Percentiles rank a stretch among this genome's conserved stretches.
Evolutionary conservation across 2,113 vertebrate genomes (phyloP).

Genomic region (Spilogale gracilis): DNA sequence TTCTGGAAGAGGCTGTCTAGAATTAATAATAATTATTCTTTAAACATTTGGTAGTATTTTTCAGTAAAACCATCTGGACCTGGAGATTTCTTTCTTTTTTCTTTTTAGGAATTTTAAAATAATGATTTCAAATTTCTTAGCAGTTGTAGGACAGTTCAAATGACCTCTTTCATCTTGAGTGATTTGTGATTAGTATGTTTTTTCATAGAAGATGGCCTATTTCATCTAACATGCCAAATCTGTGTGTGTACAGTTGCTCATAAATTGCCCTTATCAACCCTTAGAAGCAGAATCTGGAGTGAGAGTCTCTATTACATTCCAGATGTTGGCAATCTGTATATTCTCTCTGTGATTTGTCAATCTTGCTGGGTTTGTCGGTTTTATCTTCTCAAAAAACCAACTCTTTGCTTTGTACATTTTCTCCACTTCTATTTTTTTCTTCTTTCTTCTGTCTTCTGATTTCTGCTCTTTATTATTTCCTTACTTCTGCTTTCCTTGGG

Average conservation of each 20-base stretch:
- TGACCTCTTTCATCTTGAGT: not conserved
- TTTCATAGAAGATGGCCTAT: not conserved
- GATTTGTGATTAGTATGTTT: no score
- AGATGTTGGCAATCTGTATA: not conserved
- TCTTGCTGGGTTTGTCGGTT: not conserved
- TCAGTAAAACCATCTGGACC: not conserved
- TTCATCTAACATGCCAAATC: not conserved
- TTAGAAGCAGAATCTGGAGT: not conserved
- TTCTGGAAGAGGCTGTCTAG: not conserved
- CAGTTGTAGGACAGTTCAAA: not conserved
- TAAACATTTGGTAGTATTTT: not conserved
- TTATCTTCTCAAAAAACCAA: not conserved
- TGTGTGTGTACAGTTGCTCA: not conserved
- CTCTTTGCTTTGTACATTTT: not conserved
- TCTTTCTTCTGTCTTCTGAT: not conserved
- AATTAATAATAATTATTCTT: not conserved
- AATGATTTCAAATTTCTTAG: not conserved
- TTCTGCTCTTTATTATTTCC: not conserved
- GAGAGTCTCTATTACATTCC: not conserved
- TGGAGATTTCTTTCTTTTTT: not conserved
- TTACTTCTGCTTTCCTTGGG: not conserved
- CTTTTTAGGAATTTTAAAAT: not conserved
- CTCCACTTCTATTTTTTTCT: not conserved
- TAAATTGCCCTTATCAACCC: not conserved
- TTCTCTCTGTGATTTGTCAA: not conserved